Evolutionary conservation across 64 coral and sea anemone genomes (phyloP), one percentile per base, ranked within the genome.

Genomic region (Montipora cactus): DNA sequence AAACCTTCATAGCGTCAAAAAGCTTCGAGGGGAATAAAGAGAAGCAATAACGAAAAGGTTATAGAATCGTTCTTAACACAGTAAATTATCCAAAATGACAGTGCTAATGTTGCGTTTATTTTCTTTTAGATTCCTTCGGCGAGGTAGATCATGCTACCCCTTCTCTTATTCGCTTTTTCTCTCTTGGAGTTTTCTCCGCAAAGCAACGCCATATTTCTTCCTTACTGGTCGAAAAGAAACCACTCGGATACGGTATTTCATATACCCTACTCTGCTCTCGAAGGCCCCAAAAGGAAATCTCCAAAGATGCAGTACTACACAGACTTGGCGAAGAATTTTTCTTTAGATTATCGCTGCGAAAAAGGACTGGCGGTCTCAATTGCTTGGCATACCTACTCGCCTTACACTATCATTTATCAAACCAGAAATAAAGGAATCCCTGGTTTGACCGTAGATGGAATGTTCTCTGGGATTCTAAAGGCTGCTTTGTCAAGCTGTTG

Each of bases 281-380:
- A 37, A 37, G 28, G 0, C 28, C 1, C 28, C 15, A 51, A 20
- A 1, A 6, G 1, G 5, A 90, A 12, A 57, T 84, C 55, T 61
- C 68, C 73, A 46, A 67, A 69, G 78, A 46, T 58, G 47, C 79
- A 19, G 0, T 74, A 83, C 20, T 59, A 70, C 79, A 52, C 15
- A 47, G 70, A 75, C 55, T 22, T 83, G 80, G 57, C 80, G 48
- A 77, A 78, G 18, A 45, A 91, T n/a, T 94, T 74, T 14, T 94
- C 92, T 10, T 68, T 97, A 4, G 95, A 97, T 52, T 89, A 97
- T 48, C 73, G 95, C 2, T 97, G 95, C 67, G 75, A 62, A 28
- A 62, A n/a, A 55, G 95, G 95, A 7, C 22, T 94, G 75, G 92
- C 95, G 4, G 44, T 97, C 21, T 97, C 95, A 4, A 94, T 97